Base-by-base conservation (phyloP, 2,113 vertebrate genomes). In the Osmerus eperlanus region DNA sequence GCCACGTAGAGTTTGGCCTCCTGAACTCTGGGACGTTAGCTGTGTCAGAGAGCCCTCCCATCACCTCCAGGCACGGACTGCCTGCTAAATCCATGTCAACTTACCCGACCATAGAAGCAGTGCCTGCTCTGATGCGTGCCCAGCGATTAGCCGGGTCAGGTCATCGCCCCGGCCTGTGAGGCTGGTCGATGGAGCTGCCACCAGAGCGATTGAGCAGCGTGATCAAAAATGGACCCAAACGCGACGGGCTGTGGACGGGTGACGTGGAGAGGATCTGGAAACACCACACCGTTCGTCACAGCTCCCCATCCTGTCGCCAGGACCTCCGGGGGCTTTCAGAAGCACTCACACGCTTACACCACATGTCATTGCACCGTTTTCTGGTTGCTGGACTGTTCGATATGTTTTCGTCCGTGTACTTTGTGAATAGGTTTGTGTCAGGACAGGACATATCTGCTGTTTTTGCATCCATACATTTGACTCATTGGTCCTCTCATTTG, bases 51-150 rank as follows among this genome's bases (percentile, higher is more conserved):
- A 72, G 63, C 74, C 67, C 82, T 68, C 85, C 77, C 14, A 74
- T 65, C 78, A 64, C 60, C 15, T 15, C 62, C 21, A 74, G 84
- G 85, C 83, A 16, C 54, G 11, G 41, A 55, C 85, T 83, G 86
- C 75, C 79, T 2, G 11, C 65, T 81, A 77, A 88, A 89, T 86
- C 83, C 81, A 78, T 81, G 84, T 88, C 85, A 86, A 79, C 76
- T 83, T 75, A 28, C 76, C 72, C 68, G 68, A 84, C 64, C 64
- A 11, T 60, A 62, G 68, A 32, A 72, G 73, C 76, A 25, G 52
- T 3, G 21, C 29, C 63, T 79, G 47, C 73, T 75, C 70, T 41
- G 71, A 36, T 9, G 41, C 65, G 13, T 18, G 13, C 25, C 65
- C 71, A 28, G 70, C 76, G 54, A 76, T 53, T 67, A 80, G 70